These are phyloP conservation scores for Agelaius tricolor DNA, from an alignment of 2,113 vertebrate species.

Conservation along the genomic window DNA sequence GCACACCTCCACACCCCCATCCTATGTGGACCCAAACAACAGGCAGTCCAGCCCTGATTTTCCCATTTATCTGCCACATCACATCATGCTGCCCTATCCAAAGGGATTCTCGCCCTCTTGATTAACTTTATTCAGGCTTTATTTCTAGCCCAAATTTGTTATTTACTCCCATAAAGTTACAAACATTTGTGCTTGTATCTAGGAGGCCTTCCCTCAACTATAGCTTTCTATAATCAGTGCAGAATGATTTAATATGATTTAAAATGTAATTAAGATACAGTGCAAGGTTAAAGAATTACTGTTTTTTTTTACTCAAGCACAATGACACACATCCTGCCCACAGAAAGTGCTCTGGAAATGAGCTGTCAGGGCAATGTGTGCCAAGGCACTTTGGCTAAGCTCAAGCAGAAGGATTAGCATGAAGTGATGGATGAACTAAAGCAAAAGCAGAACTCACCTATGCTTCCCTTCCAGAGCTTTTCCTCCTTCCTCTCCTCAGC, in stretches of 20 bases:
- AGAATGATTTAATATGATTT: not conserved
- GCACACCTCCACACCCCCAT: rapidly evolving
- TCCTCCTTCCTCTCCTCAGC: conserved; percentile 82
- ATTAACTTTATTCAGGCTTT: not conserved
- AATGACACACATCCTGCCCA: not conserved
- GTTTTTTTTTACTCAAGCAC: not conserved
- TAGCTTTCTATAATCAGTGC: not conserved
- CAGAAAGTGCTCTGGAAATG: not conserved
- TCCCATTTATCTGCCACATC: not conserved
- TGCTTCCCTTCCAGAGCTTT: conserved; percentile 79
- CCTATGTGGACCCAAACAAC: rapidly evolving
- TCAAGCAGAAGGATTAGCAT: not conserved
- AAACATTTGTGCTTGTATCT: not conserved
- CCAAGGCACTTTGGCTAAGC: not conserved
- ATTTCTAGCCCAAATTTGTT: not conserved
- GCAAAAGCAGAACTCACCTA: conserved; percentile 66
- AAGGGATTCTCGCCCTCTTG: not conserved
- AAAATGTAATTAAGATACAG: not conserved
- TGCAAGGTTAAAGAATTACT: not conserved
- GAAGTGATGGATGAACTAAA: not conserved
- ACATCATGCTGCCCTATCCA: not conserved
- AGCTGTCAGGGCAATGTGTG: rapidly evolving
- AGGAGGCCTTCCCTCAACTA: not conserved
- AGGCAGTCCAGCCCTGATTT: not conserved
- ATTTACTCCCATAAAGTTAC: not conserved